phyloP scores from a whole-genome alignment of 64 coral and sea anemone genomes.

The Dendronephthya gigantea region DNA sequence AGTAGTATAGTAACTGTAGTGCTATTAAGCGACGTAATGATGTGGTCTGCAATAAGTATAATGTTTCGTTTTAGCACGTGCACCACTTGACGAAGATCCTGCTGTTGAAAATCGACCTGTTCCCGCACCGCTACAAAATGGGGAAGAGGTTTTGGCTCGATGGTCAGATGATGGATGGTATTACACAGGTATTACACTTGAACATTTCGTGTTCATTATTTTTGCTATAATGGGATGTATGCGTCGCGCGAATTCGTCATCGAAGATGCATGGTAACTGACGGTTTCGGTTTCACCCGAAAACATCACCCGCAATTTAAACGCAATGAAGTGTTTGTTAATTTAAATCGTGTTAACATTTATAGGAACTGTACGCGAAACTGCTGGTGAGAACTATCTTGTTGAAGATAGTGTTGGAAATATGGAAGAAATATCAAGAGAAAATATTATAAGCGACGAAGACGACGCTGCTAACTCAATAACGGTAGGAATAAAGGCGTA shows the following conservation, averaged over 20 bases:
- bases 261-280: too few species aligned
- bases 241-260: too few species aligned
- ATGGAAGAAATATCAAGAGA: conserved; percentile 65
- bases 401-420: conserved; percentile 91
- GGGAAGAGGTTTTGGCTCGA: conserved; percentile 82
- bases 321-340: too few species aligned
- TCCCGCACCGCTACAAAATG: conserved; percentile 39
- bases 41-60: neutral
- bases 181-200: conserved; percentile 84
- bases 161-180: conserved; percentile 98
- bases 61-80: conserved; percentile 48
- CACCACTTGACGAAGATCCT: conserved; percentile 76
- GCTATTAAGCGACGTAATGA: neutral
- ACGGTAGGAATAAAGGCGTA: conserved; percentile 2
- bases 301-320: too few species aligned
- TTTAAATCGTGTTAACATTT: neutral
- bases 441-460: conserved; percentile 82
- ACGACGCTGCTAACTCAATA: conserved; percentile 78
- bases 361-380: conserved; percentile 74
- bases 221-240: too few species aligned
- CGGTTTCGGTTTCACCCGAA: too few species aligned
- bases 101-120: conserved; percentile 61
- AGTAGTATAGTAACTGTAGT: neutral
- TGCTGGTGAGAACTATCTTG: conserved; percentile 59
- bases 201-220: too few species aligned